Evolutionary conservation across 2,113 vertebrate species (phyloP).

Genomic region (Cephalopterus ornatus): DNA sequence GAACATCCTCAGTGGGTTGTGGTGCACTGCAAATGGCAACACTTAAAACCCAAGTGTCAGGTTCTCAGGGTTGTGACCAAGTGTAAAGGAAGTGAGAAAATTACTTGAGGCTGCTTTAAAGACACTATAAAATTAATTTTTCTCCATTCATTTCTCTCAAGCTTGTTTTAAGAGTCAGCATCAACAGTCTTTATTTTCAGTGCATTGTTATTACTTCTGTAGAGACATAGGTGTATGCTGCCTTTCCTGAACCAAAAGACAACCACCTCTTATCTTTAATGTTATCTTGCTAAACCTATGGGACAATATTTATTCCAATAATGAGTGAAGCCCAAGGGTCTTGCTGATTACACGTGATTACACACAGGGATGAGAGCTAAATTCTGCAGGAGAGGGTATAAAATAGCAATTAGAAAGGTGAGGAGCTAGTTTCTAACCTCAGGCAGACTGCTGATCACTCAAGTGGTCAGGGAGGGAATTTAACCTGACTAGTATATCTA

Average conservation of each 20-base stretch:
- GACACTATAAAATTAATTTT: background rate
- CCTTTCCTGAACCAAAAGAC: background rate
- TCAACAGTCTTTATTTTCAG: constrained; percentile 1
- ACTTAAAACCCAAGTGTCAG: background rate
- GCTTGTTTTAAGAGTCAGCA: background rate
- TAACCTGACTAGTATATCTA: background rate
- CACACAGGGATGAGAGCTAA: fast-evolving
- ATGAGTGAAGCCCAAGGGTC: background rate
- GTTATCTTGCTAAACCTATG: background rate
- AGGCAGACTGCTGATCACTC: background rate
- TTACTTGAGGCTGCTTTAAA: background rate
- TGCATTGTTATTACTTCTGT: background rate
- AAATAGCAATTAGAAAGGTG: background rate
- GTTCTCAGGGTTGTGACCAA: background rate
- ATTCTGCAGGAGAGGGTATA: background rate
- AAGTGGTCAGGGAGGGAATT: background rate
- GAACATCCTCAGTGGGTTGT: background rate
- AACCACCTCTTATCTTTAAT: background rate
- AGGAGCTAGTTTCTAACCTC: background rate
- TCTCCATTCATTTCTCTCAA: constrained; percentile 40
- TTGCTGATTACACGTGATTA: background rate
- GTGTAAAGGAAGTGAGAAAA: background rate
- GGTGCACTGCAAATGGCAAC: background rate
- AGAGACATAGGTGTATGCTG: background rate
- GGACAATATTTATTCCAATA: background rate